phyloP scores from a whole-genome alignment of 2,888 invertebrate genomes.

The Sarcophaga caerulescens region DNA sequence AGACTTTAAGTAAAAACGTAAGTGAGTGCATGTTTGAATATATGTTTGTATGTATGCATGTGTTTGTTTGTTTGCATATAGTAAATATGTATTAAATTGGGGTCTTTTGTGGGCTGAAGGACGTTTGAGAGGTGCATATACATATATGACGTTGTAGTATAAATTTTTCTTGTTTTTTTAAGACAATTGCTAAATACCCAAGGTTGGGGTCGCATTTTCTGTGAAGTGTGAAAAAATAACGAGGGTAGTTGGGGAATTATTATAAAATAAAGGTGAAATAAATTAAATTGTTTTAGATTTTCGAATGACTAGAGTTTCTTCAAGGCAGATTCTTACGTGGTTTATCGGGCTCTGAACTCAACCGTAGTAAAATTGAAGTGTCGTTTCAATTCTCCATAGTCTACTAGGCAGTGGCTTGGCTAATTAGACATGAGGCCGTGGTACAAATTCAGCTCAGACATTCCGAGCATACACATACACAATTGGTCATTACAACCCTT shows the following conservation, averaged over 20 bases:
- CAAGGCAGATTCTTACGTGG: no score
- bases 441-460: no score
- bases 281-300: no score
- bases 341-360: no score
- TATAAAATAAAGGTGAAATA: background rate
- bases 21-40: background rate
- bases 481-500: no score
- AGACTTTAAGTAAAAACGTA: conserved; percentile 34
- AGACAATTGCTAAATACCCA: conserved; percentile 40
- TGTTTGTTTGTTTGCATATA: conserved; percentile 25
- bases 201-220: conserved; percentile 44
- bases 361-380: no score
- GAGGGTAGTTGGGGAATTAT: background rate
- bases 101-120: conserved; percentile 68
- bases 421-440: no score
- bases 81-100: conserved; percentile 54
- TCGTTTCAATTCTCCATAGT: no score
- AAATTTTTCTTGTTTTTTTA: conserved; percentile 27
- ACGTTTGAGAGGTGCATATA: conserved; percentile 65
- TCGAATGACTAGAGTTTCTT: no score
- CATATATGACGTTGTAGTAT: conserved; percentile 38
- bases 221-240: background rate
- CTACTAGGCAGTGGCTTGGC: no score
- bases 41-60: background rate
- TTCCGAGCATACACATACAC: no score